Conservation (phyloP, 2,888 invertebrate genomes). For the Eristalis pertinax region DNA sequence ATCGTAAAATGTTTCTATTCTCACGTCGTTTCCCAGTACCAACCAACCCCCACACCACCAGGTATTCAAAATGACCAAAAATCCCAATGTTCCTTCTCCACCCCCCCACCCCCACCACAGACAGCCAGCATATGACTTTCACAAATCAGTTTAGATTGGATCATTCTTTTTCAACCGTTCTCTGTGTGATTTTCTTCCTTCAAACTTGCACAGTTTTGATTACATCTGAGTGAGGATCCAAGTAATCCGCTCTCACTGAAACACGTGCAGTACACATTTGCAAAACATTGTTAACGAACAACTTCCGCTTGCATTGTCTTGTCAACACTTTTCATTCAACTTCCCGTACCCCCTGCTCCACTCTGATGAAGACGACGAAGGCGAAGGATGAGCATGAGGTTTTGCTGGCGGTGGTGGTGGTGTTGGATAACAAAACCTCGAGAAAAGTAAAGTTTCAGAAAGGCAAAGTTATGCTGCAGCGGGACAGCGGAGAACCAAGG, state of each 20-base stretch:
- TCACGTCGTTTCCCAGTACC: too few species aligned
- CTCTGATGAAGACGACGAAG: background rate
- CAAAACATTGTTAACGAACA: conserved; percentile 55
- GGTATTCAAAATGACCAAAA: too few species aligned
- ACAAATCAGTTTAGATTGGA: background rate
- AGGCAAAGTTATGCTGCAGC: background rate
- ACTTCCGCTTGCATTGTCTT: conserved; percentile 58
- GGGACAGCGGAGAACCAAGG: conserved; percentile 6
- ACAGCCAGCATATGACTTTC: too few species aligned
- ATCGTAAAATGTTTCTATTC: too few species aligned
- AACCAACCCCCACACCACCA: too few species aligned
- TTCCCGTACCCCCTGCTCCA: background rate
- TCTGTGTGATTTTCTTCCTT: background rate
- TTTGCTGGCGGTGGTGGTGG: background rate
- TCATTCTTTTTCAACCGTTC: background rate
- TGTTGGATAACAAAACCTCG: background rate
- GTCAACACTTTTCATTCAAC: conserved; percentile 56
- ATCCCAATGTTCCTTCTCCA: too few species aligned
- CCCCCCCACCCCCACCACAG: too few species aligned
- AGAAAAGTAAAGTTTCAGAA: background rate
- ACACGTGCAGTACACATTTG: conserved; percentile 17
- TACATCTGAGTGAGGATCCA: background rate
- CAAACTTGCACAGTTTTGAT: background rate
- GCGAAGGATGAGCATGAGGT: background rate
- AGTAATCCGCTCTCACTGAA: conserved; percentile 7